Conservation (phyloP, 2,113 vertebrate species). For the Sarotherodon lohbergeri region DNA sequence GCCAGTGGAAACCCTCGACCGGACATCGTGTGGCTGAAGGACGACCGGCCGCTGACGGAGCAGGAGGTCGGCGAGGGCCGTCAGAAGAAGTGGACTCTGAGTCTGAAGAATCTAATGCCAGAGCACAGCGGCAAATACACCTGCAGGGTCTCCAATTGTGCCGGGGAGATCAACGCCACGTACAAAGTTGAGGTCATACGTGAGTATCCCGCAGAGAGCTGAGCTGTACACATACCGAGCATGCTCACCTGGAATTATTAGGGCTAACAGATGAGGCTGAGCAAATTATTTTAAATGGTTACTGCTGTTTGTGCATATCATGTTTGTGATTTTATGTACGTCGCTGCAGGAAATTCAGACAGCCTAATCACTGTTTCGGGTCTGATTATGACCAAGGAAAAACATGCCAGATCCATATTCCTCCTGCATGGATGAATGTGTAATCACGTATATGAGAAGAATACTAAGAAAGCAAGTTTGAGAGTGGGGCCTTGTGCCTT, state of each 20-base stretch:
- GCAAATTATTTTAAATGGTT: background rate
- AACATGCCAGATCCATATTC: constrained; percentile 3
- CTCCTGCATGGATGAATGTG: constrained; percentile 47
- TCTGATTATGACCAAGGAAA: constrained; percentile 37
- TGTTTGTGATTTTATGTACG: background rate
- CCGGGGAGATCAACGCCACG: constrained; percentile 93
- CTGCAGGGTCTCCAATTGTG: constrained; percentile 89
- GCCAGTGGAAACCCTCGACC: constrained; percentile 91
- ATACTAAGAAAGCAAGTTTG: constrained; percentile 43
- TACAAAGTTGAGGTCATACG: constrained; percentile 99
- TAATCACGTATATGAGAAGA: constrained; percentile 61
- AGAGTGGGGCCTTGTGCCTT: constrained; percentile 42
- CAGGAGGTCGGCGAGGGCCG: constrained; percentile 84
- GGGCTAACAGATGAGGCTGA: background rate
- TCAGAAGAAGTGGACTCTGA: constrained; percentile 95
- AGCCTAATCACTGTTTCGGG: background rate
- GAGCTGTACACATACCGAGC: background rate
- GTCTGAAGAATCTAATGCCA: constrained; percentile 86
- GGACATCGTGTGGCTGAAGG: constrained; percentile 93
- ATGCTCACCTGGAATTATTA: constrained; percentile 3
- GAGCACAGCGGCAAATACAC: constrained; percentile 96
- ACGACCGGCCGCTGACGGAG: constrained; percentile 80
- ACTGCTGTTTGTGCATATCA: background rate
- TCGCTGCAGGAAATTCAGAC: background rate
- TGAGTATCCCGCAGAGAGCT: constrained; percentile 73